Base-by-base conservation (phyloP, 2,888 invertebrate genomes). In the Parasteatoda lunata region DNA sequence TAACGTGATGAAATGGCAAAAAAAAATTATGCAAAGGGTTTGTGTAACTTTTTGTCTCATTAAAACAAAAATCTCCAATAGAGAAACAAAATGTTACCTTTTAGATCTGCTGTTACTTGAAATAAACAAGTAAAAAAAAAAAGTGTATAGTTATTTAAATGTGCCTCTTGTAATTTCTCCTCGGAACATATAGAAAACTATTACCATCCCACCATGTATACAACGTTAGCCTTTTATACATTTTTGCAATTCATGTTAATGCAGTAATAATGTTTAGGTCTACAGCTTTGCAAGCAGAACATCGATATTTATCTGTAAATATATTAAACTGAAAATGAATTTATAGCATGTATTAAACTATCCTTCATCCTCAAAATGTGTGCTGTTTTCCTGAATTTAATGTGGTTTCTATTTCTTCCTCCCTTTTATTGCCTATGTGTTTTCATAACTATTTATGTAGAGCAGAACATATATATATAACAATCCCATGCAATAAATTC, bases 301-400 rank as follows among this genome's bases (percentile, higher is more conserved):
- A 76, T 85, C 84, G 80, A 85, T 85, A 79, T 76, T 30, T 75
- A 49, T 69, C 65, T 86, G 85, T 86, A 86, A 86, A 86, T 86
- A 86, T 30, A 45, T 77, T 52, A 77, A 15, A 15, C 52, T 77
- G 54, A 70, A 83, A 49, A 69, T 47, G 68, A 51, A 77, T 65
- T 52, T 70, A 52, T 85, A 79, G 79, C 72, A 45, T 78, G 15
- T 15, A 76, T 76, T 77, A 77, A 68, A 66, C 69, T n/a, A 9
- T 59, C n/a, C 59, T 7, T 59, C 59, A 59, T n/a, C 59, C 59
- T 59, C n/a, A 45, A 69, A 69, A 30, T 52, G 5, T 77, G 75
- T 64, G 68, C 71, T 51, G 72, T n/a, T 52, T 15, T 72, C n/a
- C n/a, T 15, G 30, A 68, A 30, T 5, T 68, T 15, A 9, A 30